A percentile compares a stretch with the other conserved stretches of the same genome.
Conservation (phyloP, 2,113 vertebrate genomes). For the Nerophis lumbriciformis region DNA sequence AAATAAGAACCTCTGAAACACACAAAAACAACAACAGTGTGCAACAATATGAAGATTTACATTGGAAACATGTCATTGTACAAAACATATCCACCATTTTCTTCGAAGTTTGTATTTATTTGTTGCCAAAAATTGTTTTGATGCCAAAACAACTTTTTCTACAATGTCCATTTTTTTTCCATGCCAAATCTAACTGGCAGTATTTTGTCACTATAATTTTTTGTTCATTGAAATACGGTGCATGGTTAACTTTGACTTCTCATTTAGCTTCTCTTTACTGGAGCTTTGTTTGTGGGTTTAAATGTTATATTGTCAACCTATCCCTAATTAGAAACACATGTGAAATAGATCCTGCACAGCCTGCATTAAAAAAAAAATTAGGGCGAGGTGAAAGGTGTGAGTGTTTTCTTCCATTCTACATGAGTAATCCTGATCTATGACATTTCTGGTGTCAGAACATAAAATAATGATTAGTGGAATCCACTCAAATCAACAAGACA, state of each 20-base stretch:
- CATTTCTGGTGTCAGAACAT: not conserved
- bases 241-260: not conserved
- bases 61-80: too few species aligned
- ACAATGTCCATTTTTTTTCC: too few species aligned
- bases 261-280: conserved; percentile 38
- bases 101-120: too few species aligned
- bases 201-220: too few species aligned
- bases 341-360: not conserved
- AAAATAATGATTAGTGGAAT: not conserved
- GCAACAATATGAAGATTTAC: too few species aligned
- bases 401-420: conserved; percentile 4
- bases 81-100: too few species aligned
- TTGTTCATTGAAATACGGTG: too few species aligned
- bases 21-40: too few species aligned
- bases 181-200: too few species aligned
- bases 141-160: too few species aligned
- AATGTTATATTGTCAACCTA: conserved; percentile 45
- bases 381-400: conserved; percentile 3
- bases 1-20: too few species aligned
- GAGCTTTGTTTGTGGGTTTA: conserved; percentile 32
- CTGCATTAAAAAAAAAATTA: conserved; percentile 1
- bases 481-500: not conserved
- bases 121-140: too few species aligned
- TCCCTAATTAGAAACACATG: conserved; percentile 60
- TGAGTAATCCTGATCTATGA: not conserved